Conservation (phyloP, 2,888 invertebrate species). For the Lagria hirta region DNA sequence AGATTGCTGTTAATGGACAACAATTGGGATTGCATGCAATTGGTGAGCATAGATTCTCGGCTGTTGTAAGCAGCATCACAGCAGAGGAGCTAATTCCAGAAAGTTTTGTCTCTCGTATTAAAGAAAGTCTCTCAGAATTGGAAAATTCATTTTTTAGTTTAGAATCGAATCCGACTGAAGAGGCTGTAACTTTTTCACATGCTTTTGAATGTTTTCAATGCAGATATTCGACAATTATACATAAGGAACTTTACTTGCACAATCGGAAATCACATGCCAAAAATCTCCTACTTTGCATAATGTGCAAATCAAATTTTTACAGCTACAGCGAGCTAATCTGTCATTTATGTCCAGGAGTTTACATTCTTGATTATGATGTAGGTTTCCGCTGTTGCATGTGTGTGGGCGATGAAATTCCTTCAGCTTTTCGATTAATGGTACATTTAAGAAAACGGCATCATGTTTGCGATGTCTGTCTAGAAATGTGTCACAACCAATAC, state of each 20-base stretch:
- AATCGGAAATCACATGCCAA: slow-evolving; percentile 86
- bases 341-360: slow-evolving; percentile 82
- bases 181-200: slow-evolving; percentile 63
- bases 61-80: slow-evolving; percentile 74
- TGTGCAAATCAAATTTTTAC: slow-evolving; percentile 86
- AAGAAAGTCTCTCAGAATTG: slow-evolving; percentile 63
- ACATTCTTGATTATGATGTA: slow-evolving; percentile 64
- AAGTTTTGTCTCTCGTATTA: slow-evolving; percentile 70
- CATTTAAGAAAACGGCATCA: slow-evolving; percentile 82
- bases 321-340: slow-evolving; percentile 85
- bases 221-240: slow-evolving; percentile 72
- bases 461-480: slow-evolving; percentile 84
- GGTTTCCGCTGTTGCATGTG: slow-evolving; percentile 83
- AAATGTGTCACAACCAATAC: slow-evolving; percentile 76
- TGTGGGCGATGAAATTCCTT: slow-evolving; percentile 74
- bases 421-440: slow-evolving; percentile 85
- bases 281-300: slow-evolving; percentile 77
- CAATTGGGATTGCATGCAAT: slow-evolving; percentile 79
- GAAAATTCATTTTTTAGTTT: slow-evolving; percentile 70
- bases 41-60: slow-evolving; percentile 77
- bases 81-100: slow-evolving; percentile 72
- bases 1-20: slow-evolving; percentile 81
- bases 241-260: slow-evolving; percentile 84
- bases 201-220: slow-evolving; percentile 86
- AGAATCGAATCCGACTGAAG: slow-evolving; percentile 65